Conservation (phyloP, 2,113 vertebrate genomes). For the Heliornis fulica region DNA sequence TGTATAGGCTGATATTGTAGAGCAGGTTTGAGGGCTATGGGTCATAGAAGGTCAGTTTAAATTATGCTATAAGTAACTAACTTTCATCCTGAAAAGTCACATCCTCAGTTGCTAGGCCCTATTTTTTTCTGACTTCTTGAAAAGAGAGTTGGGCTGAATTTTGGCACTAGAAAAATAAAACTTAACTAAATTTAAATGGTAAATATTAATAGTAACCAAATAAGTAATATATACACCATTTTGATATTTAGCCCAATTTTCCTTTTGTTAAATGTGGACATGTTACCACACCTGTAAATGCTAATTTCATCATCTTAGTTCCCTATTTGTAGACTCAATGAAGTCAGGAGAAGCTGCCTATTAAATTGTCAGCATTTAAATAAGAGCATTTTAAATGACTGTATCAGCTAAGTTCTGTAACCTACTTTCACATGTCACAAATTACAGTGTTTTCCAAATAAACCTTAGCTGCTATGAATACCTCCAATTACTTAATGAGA, state of each 20-base stretch:
- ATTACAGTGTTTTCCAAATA: background rate
- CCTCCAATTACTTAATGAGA: background rate
- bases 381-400: background rate
- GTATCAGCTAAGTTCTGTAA: background rate
- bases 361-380: background rate
- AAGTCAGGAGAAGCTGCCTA: background rate
- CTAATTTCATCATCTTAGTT: background rate
- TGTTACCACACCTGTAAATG: background rate
- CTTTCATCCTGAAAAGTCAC: slow-evolving; percentile 1
- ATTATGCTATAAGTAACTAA: background rate
- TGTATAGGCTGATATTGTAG: background rate
- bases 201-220: background rate
- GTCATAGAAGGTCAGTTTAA: background rate
- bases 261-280: background rate
- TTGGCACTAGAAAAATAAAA: background rate
- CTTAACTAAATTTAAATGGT: background rate
- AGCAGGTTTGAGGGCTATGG: background rate
- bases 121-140: background rate
- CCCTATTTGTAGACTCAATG: background rate
- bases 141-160: background rate
- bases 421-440: background rate
- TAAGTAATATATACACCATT: background rate
- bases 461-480: background rate
- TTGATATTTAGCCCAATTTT: background rate
- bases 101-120: background rate